Evolutionary conservation across 2,797 vertebrate species (phyloP).

Genomic region (Sebastolobus alascanus): DNA sequence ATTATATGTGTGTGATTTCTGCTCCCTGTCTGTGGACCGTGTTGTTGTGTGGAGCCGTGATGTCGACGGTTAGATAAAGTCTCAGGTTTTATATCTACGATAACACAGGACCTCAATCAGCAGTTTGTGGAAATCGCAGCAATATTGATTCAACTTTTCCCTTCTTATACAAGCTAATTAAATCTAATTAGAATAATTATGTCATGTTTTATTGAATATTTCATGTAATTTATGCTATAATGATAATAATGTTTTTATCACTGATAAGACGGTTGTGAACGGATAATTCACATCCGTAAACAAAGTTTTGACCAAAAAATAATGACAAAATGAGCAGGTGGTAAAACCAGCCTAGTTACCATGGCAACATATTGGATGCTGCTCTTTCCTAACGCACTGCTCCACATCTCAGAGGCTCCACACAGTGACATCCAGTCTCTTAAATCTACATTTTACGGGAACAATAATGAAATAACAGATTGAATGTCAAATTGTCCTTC

Average conservation of each 20-base stretch:
- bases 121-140: neutral
- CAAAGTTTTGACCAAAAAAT: neutral
- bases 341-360: neutral
- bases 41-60: neutral
- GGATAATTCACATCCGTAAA: neutral
- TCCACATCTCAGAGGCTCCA: constrained; percentile 2
- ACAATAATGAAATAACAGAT: neutral
- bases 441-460: neutral
- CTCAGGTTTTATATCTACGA: neutral
- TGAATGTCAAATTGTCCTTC: neutral
- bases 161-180: neutral
- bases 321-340: neutral
- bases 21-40: constrained; percentile 5
- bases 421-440: neutral
- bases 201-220: neutral
- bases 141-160: neutral
- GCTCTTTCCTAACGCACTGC: neutral
- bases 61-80: neutral
- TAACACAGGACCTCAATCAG: no score
- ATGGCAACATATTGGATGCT: neutral
- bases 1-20: neutral
- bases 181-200: neutral
- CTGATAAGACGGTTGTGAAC: neutral
- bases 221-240: neutral
- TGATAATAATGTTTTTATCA: neutral